A percentile compares a stretch with the other conserved stretches of the same genome.
Conservation (phyloP, 2,113 vertebrate genomes). For the Sciurus niger region DNA sequence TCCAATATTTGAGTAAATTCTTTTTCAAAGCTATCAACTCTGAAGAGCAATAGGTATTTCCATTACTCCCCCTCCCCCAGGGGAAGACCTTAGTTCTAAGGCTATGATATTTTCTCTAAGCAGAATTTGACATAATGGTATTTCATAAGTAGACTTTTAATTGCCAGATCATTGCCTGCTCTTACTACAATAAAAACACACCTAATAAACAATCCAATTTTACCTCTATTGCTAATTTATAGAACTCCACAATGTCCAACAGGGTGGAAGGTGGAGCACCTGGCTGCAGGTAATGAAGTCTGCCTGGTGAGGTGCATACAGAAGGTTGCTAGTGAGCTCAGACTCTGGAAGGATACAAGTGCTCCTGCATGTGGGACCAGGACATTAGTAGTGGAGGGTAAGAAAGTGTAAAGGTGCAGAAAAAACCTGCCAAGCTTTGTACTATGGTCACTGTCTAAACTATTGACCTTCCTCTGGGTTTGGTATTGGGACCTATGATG, state of each 20-base stretch:
- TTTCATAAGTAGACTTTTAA: slow-evolving; percentile 89
- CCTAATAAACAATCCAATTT: neutral
- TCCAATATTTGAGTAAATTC: slow-evolving; percentile 67
- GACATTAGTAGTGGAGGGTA: neutral
- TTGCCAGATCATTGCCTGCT: slow-evolving; percentile 88
- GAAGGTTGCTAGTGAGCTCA: too few relatives aligned
- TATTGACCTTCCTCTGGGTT: neutral
- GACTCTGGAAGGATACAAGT: neutral
- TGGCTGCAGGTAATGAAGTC: neutral
- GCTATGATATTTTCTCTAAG: slow-evolving; percentile 87
- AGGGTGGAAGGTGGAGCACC: neutral
- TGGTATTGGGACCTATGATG: neutral
- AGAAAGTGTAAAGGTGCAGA: neutral
- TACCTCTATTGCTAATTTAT: neutral
- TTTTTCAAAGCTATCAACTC: slow-evolving; percentile 86
- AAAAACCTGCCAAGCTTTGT: neutral
- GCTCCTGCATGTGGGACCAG: neutral
- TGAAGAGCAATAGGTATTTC: slow-evolving; percentile 85
- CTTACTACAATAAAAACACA: slow-evolving; percentile 87
- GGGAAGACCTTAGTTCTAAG: slow-evolving; percentile 86
- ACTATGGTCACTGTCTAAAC: neutral
- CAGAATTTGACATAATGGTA: slow-evolving; percentile 87
- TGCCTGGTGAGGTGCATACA: neutral
- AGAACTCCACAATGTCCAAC: neutral
- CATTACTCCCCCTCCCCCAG: slow-evolving; percentile 84